A percentile compares a stretch with the other conserved stretches of the same genome.
phyloP scores from a whole-genome alignment of 2,113 vertebrate species.

The Polyodon spathula region DNA sequence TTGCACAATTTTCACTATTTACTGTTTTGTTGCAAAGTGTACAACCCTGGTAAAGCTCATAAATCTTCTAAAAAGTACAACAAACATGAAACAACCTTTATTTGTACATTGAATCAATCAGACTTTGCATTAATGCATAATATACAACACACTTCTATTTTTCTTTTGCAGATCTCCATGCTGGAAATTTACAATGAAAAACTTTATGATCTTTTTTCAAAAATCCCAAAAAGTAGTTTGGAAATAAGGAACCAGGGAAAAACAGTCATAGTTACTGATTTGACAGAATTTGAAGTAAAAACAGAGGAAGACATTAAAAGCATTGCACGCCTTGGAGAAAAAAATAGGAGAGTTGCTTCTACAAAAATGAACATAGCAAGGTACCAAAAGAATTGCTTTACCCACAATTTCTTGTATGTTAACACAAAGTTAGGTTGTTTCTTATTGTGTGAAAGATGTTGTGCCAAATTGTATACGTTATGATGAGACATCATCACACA shows the following conservation, averaged over 20 bases:
- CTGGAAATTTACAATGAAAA: constrained; percentile 51
- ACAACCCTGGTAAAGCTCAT: too few relatives aligned
- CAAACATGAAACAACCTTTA: too few relatives aligned
- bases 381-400: constrained; percentile 15
- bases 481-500: too few relatives aligned
- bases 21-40: too few relatives aligned
- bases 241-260: constrained; percentile 47
- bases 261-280: constrained; percentile 35
- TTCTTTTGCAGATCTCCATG: constrained; percentile 46
- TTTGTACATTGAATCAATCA: too few relatives aligned
- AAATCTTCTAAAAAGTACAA: too few relatives aligned
- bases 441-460: too few relatives aligned
- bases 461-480: too few relatives aligned
- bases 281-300: constrained; percentile 39
- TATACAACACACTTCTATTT: not conserved
- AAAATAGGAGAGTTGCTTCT: constrained; percentile 42
- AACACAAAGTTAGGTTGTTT: too few relatives aligned
- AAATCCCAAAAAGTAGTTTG: constrained; percentile 24
- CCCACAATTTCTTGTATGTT: not conserved
- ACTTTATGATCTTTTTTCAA: constrained; percentile 41
- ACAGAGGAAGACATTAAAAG: constrained; percentile 42
- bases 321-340: constrained; percentile 40
- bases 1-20: too few relatives aligned
- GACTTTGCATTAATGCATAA: too few relatives aligned
- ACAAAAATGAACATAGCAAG: constrained; percentile 51